Base-by-base conservation (phyloP, 2,888 invertebrate species). In the Liodrosophila aerea region DNA sequence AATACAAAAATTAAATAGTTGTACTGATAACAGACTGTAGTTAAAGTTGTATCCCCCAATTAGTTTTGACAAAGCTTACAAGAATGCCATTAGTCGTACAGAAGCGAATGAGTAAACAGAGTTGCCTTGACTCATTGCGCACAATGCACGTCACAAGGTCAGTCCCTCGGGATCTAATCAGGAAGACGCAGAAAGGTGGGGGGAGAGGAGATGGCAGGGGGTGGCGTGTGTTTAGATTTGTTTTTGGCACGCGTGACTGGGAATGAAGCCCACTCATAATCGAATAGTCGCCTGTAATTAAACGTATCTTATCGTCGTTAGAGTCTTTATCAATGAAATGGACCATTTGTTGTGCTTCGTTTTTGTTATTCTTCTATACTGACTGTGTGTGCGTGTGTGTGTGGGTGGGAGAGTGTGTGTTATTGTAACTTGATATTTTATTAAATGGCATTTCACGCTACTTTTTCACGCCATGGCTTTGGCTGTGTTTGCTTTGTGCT, bases 361-460 rank as follows among this genome's bases (percentile, higher is more conserved):
- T 39, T 40, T 50, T 61, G 50, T 53, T 37, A 18, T 50, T 36
- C 9, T 44, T 7, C 46, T 51, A 41, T 43, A n/a, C n/a, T n/a
- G n/a, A n/a, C n/a, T n/a, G n/a, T 56, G 44, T 36, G 36, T 60
- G 39, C 22, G 18, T 13, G 31, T 40, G 9, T 44, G 11, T 9
- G 7, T 22, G 18, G 13, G 31, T 40, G 9, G 40, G 11, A 9
- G 7, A n/a, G 18, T 39, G 18, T 11, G 39, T 75, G 54, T 75
- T 70, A 37, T 76, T 78, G 72, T 71, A 72, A 78, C 41, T 66
- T 60, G 57, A 80, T 83, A 78, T 72, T 78, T 72, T 72, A 76
- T 80, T 74, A 58, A 80, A 73, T 71, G 62, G 58, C 43, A 68
- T 77, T 80, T 83, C 80, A 77, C 81, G 77, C 70, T 60, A 47